A percentile compares a stretch with the other conserved stretches of the same genome.
These are phyloP conservation scores for Ophion ellenae DNA, from an alignment of 2,888 invertebrate species.

Conservation along the genomic window DNA sequence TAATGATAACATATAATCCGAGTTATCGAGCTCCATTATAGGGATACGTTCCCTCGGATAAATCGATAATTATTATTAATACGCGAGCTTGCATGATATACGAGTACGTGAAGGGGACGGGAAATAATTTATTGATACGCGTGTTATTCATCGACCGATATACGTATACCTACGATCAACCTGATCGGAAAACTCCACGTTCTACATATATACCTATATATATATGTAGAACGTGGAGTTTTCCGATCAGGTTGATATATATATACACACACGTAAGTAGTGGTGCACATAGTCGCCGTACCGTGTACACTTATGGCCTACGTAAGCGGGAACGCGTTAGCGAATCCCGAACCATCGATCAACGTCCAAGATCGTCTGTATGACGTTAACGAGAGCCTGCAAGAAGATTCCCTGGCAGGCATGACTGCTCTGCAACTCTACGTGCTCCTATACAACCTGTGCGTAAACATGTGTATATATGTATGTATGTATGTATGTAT, in stretches of 20 bases:
- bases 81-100: conserved; percentile 69
- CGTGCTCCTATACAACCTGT: background rate
- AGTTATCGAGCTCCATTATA: conserved; percentile 55
- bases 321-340: conserved; percentile 51
- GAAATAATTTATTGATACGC: conserved; percentile 59
- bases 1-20: conserved; percentile 45
- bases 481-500: too few relatives aligned
- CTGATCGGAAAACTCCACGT: conserved; percentile 48
- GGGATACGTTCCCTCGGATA: conserved; percentile 33
- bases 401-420: conserved; percentile 53
- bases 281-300: conserved; percentile 1
- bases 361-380: conserved; percentile 71
- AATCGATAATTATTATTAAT: conserved; percentile 62
- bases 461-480: background rate
- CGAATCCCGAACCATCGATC: conserved; percentile 71
- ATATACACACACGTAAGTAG: background rate
- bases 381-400: conserved; percentile 75
- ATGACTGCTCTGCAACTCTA: conserved; percentile 21
- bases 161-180: conserved; percentile 20
- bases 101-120: conserved; percentile 57
- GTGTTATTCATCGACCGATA: conserved; percentile 67
- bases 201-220: background rate
- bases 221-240: background rate
- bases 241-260: too few relatives aligned
- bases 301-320: conserved; percentile 23